These are phyloP conservation scores for Pollicipes pollicipes DNA, from an alignment of 1,140 invertebrate species.

Conservation along the genomic window DNA sequence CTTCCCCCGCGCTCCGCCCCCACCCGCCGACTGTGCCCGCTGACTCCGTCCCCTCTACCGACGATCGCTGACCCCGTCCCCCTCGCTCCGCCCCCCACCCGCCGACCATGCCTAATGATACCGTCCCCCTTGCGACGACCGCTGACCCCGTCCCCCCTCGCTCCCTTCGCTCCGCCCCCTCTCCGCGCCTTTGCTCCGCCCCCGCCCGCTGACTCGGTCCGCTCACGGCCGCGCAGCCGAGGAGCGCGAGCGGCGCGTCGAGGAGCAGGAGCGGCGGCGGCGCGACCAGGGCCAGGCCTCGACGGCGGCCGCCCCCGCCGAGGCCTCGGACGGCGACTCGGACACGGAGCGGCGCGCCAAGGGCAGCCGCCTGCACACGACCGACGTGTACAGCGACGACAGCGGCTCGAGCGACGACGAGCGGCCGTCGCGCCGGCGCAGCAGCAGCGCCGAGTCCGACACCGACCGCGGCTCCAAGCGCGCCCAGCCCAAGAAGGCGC, in stretches of 20 bases:
- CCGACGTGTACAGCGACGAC: slow-evolving; percentile 89
- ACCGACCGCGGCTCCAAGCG: slow-evolving; percentile 13
- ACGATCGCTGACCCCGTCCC: no score
- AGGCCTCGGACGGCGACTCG: slow-evolving; percentile 20
- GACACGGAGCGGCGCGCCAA: slow-evolving; percentile 32
- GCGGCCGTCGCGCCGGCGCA: not conserved
- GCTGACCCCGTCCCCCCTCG: no score
- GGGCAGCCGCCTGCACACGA: slow-evolving; percentile 53
- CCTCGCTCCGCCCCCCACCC: no score
- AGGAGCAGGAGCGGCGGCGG: not conserved
- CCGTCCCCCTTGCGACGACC: no score
- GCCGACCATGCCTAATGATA: no score
- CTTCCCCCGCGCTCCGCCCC: no score
- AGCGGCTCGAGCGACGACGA: slow-evolving; percentile 40
- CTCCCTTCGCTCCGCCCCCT: no score
- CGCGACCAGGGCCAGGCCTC: not conserved
- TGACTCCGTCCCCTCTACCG: no score
- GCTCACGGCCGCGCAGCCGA: slow-evolving; percentile 16
- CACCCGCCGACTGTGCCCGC: no score
- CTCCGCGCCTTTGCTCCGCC: no score
- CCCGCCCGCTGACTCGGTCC: no score
- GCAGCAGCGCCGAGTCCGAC: slow-evolving; percentile 13
- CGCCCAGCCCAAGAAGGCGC: slow-evolving; percentile 3
- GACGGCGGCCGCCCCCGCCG: not conserved
- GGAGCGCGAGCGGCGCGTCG: not conserved